These are phyloP conservation scores for Cybosia mesomella DNA, from an alignment of 2,888 invertebrate genomes.

Conservation along the genomic window DNA sequence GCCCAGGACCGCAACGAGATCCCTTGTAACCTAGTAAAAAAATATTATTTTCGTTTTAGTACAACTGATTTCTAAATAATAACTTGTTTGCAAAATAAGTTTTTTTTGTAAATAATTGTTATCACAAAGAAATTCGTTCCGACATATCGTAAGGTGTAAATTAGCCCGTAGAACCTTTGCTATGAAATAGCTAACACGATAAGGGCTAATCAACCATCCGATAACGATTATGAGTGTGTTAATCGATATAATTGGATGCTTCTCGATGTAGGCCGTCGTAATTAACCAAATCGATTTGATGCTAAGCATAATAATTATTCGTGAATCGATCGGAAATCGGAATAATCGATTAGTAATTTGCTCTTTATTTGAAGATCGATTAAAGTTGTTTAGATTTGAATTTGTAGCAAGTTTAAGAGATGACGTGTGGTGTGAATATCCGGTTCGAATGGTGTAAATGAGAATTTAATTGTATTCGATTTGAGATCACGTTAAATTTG, in stretches of 20 bases:
- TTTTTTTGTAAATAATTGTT: neutral
- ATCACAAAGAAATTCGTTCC: neutral
- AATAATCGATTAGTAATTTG: conserved; percentile 27
- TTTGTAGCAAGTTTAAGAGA: conserved; percentile 19
- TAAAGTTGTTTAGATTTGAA: conserved; percentile 30
- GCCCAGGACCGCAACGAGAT: too few relatives aligned
- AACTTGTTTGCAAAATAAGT: too few relatives aligned
- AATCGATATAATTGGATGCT: conserved; percentile 46
- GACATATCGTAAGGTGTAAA: conserved; percentile 19
- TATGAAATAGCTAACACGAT: conserved; percentile 46
- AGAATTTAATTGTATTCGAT: conserved; percentile 8
- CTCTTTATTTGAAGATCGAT: conserved; percentile 28
- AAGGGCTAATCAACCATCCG: conserved; percentile 48
- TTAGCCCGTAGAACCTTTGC: conserved; percentile 31
- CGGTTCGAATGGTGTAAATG: conserved; percentile 21
- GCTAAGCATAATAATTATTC: conserved; percentile 36
- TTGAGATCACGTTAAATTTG: neutral
- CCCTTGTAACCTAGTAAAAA: too few relatives aligned
- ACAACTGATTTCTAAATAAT: too few relatives aligned
- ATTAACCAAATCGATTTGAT: conserved; percentile 34
- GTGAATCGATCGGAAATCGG: conserved; percentile 25
- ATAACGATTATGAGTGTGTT: conserved; percentile 47
- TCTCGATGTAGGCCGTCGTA: conserved; percentile 37
- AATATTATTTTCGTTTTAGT: too few relatives aligned
- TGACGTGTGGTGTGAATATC: conserved; percentile 25